A percentile compares a stretch with the other conserved stretches of the same genome.
Evolutionary conservation across 1,140 invertebrate genomes (phyloP).

Genomic region (Coboldia fuscipes): DNA sequence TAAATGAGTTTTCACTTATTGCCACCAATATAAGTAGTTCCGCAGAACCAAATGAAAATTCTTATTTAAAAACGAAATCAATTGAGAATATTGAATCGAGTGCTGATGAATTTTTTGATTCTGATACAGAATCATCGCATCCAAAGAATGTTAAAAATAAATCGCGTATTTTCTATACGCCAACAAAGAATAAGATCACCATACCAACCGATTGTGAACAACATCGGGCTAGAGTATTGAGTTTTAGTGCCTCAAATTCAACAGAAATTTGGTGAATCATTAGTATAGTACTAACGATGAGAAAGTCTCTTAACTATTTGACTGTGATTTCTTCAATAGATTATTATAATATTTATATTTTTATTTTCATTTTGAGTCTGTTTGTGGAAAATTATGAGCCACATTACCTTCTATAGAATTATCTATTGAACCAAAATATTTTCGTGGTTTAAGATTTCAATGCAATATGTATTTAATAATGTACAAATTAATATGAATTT

Average conservation of each 20-base stretch:
- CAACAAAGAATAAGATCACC: constrained; percentile 28
- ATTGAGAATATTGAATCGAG: constrained; percentile 15
- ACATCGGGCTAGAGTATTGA: constrained; percentile 28
- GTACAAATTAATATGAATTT: too few relatives aligned
- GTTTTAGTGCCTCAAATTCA: constrained; percentile 32
- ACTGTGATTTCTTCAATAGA: too few relatives aligned
- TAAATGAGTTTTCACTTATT: constrained; percentile 19
- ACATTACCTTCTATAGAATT: too few relatives aligned
- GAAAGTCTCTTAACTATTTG: too few relatives aligned
- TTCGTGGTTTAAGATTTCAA: too few relatives aligned
- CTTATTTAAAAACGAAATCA: constrained; percentile 22
- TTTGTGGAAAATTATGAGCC: too few relatives aligned
- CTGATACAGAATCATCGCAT: constrained; percentile 17
- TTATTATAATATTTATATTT: too few relatives aligned
- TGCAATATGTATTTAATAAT: too few relatives aligned
- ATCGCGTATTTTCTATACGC: constrained; percentile 16
- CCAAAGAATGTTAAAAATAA: constrained; percentile 3
- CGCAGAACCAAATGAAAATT: constrained; percentile 5
- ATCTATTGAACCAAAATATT: too few relatives aligned
- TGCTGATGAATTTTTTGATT: constrained; percentile 16
- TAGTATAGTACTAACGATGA: not conserved
- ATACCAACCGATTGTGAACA: constrained; percentile 27
- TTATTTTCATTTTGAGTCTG: too few relatives aligned
- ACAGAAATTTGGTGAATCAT: constrained; percentile 50
- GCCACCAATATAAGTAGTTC: constrained; percentile 13